Evolutionary conservation across 2,888 invertebrate genomes (phyloP).

Genomic region (Leptinotarsa juncta): DNA sequence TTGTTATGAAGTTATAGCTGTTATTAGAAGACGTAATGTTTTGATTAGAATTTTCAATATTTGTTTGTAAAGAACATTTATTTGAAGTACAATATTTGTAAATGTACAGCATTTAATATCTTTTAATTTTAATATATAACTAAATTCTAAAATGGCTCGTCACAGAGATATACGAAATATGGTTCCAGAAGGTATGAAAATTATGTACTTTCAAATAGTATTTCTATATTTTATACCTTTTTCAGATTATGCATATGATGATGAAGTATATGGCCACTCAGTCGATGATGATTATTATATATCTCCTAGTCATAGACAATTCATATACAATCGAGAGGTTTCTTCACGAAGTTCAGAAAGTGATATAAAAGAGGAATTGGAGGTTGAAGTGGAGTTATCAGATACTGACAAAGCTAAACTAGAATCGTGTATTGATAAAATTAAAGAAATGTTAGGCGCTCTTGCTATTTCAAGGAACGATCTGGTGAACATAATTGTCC

Average conservation of each 20-base stretch:
- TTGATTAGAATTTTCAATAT: neutral
- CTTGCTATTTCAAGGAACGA: conserved; percentile 75
- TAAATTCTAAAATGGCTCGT: conserved; percentile 76
- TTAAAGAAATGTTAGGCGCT: conserved; percentile 84
- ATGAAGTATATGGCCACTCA: conserved; percentile 93
- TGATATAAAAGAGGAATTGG: conserved; percentile 78
- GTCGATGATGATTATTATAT: conserved; percentile 93
- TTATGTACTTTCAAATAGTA: conserved; percentile 8
- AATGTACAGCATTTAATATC: neutral
- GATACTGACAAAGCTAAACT: conserved; percentile 80
- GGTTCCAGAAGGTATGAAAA: conserved; percentile 78
- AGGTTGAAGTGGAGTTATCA: conserved; percentile 63
- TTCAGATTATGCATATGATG: conserved; percentile 88
- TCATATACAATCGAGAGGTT: conserved; percentile 83
- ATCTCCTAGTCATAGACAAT: conserved; percentile 88
- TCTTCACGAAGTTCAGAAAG: conserved; percentile 76
- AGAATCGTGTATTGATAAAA: conserved; percentile 85
- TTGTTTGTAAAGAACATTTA: neutral
- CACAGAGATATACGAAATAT: conserved; percentile 87
- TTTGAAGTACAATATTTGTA: neutral
- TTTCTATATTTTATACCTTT: conserved; percentile 44
- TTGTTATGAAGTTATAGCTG: too few species aligned
- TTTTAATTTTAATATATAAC: neutral
- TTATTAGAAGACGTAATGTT: too few species aligned
- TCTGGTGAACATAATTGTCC: conserved; percentile 78